A percentile compares a stretch with the other conserved stretches of the same genome.
These are phyloP conservation scores for Scarus forsteni DNA, from an alignment of 2,797 vertebrate species.

Conservation along the genomic window DNA sequence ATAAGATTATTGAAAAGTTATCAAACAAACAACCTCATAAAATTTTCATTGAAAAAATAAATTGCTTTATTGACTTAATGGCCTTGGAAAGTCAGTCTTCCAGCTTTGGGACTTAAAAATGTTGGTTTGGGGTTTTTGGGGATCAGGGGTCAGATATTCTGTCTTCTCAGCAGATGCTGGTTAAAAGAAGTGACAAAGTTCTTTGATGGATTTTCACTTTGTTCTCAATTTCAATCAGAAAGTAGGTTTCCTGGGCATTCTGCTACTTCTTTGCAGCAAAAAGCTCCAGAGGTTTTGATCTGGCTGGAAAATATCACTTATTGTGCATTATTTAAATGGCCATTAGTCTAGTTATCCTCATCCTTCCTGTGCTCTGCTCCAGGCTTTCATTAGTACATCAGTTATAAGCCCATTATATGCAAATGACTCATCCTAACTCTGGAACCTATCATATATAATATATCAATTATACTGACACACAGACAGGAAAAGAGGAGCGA, in stretches of 20 bases:
- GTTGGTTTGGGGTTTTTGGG: conserved; percentile 9
- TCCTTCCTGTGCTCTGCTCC: conserved; percentile 61
- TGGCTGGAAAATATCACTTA: conserved; percentile 69
- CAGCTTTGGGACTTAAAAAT: conserved; percentile 20
- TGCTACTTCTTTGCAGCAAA: conserved; percentile 9
- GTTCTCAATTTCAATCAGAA: conserved; percentile 35
- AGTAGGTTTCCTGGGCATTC: conserved; percentile 25
- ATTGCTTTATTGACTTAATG: not conserved
- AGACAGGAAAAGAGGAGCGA: conserved; percentile 17
- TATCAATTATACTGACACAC: conserved; percentile 77
- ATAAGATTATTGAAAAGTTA: too few species aligned
- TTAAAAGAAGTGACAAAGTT: conserved; percentile 45
- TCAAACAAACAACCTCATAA: too few species aligned
- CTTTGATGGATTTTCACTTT: conserved; percentile 54
- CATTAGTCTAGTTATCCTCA: conserved; percentile 69
- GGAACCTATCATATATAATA: conserved; percentile 73
- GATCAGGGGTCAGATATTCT: conserved; percentile 16
- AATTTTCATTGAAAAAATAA: not conserved
- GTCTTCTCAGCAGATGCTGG: conserved; percentile 33
- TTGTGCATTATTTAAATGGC: conserved; percentile 79
- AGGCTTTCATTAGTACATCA: conserved; percentile 80
- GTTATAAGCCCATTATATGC: conserved; percentile 76
- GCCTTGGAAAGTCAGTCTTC: not conserved
- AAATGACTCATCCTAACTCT: conserved; percentile 72
- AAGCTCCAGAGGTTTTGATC: conserved; percentile 65